Percentiles rank a stretch among this genome's conserved stretches.
These are phyloP conservation scores for Laticauda colubrina DNA, from an alignment of 2,113 vertebrate species.

Conservation along the genomic window DNA sequence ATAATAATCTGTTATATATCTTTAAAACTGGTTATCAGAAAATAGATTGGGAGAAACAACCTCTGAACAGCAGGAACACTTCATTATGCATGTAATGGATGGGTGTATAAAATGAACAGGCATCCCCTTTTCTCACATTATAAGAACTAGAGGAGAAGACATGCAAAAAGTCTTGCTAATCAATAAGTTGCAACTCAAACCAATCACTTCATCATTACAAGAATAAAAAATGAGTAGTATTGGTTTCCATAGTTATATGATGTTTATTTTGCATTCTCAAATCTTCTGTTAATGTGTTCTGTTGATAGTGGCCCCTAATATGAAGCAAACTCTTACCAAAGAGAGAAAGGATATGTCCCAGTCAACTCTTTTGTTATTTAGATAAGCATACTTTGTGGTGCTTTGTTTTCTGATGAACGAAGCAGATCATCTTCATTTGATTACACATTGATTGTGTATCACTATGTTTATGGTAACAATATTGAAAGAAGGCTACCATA, in stretches of 20 bases:
- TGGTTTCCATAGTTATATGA: neutral
- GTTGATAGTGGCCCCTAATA: conserved; percentile 12
- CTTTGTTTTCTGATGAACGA: neutral
- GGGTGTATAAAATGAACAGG: neutral
- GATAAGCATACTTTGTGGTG: neutral
- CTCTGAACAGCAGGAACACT: neutral
- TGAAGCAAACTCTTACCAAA: neutral
- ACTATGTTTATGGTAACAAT: conserved; percentile 9
- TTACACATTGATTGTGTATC: conserved; percentile 1
- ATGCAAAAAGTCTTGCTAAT: neutral
- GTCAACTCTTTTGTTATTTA: neutral
- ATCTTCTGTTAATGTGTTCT: neutral
- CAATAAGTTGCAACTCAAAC: neutral
- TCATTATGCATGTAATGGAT: no score
- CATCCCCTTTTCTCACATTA: neutral
- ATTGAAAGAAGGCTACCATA: neutral
- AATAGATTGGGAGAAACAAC: neutral
- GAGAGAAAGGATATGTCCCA: neutral
- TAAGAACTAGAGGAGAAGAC: neutral
- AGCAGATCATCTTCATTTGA: neutral
- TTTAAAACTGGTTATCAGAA: neutral
- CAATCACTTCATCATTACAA: neutral
- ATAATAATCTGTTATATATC: neutral
- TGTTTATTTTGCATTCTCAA: neutral
- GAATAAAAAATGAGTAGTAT: neutral